Percentiles rank a stretch among this genome's conserved stretches.
Conservation (phyloP, 2,888 invertebrate species). For the Dasypogon diadema region DNA sequence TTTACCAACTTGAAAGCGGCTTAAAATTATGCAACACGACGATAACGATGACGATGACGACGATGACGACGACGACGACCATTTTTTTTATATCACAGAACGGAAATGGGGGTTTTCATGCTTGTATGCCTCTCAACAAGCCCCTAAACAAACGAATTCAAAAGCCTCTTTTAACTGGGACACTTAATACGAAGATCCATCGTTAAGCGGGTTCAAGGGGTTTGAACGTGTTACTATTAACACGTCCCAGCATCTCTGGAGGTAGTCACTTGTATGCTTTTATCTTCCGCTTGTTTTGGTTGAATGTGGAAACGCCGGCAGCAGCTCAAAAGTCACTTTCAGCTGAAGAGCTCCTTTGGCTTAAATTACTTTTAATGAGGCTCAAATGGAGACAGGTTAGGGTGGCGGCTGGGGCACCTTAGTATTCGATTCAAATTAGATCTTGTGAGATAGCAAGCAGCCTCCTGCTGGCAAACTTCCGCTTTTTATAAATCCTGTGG, state of each 20-base stretch:
- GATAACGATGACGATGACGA: too few species aligned
- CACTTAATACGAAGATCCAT: slow-evolving; percentile 37
- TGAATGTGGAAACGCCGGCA: not conserved
- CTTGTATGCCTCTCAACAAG: not conserved
- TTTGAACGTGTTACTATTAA: slow-evolving; percentile 23
- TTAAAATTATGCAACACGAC: not conserved
- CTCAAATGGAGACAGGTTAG: slow-evolving; percentile 7
- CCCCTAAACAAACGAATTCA: slow-evolving; percentile 34
- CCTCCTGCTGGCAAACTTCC: not conserved
- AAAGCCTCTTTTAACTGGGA: slow-evolving; percentile 33
- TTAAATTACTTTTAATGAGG: slow-evolving; percentile 48
- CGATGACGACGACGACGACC: too few species aligned
- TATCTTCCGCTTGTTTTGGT: slow-evolving; percentile 36
- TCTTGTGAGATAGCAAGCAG: not conserved
- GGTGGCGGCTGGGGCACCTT: slow-evolving; percentile 2
- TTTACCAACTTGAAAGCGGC: not conserved
- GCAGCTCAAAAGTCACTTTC: slow-evolving; percentile 30
- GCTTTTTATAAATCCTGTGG: slow-evolving; percentile 22
- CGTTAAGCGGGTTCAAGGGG: not conserved
- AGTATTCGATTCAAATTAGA: slow-evolving; percentile 38
- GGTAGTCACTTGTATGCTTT: slow-evolving; percentile 9
- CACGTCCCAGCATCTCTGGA: not conserved
- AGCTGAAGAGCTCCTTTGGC: slow-evolving; percentile 37
- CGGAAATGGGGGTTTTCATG: not conserved
- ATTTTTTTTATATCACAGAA: not conserved